A percentile compares a stretch with the other conserved stretches of the same genome.
phyloP scores from a whole-genome alignment of 2,888 invertebrate species.

The Nymphalis urticae region DNA sequence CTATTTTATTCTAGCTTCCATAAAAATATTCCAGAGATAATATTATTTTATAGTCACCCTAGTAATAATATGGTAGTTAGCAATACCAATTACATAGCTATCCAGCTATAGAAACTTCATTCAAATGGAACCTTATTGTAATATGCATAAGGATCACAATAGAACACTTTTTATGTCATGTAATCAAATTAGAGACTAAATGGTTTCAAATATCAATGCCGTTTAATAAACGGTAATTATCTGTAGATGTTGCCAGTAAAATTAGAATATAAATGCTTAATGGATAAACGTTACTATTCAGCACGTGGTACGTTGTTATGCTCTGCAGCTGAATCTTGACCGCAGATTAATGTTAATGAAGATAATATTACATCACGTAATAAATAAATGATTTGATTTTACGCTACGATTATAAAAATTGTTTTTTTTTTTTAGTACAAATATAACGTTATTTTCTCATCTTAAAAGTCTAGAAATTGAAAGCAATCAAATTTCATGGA shows the following conservation, averaged over 20 bases:
- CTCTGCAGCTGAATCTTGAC: no score
- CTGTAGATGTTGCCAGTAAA: constrained; percentile 2
- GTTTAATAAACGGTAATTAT: constrained; percentile 8
- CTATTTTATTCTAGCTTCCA: no score
- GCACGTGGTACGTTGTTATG: neutral
- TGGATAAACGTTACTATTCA: constrained; percentile 1
- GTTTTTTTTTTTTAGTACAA: no score
- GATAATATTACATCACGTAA: no score
- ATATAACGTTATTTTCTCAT: no score
- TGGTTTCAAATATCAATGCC: constrained; percentile 3
- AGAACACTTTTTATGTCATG: constrained; percentile 3
- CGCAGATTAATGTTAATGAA: no score
- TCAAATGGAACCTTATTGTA: neutral
- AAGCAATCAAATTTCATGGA: no score
- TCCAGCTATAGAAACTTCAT: constrained; percentile 6
- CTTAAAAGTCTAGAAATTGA: no score
- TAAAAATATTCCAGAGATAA: no score
- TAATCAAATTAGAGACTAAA: constrained; percentile 2
- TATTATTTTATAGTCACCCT: neutral
- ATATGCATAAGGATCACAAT: neutral
- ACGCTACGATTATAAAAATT: no score
- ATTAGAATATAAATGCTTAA: constrained; percentile 7
- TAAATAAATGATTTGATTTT: no score
- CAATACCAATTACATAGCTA: constrained; percentile 19
- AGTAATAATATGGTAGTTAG: constrained; percentile 24